These are phyloP conservation scores for Scaptomyza tumidula DNA, from an alignment of 2,888 invertebrate genomes.

Conservation along the genomic window DNA sequence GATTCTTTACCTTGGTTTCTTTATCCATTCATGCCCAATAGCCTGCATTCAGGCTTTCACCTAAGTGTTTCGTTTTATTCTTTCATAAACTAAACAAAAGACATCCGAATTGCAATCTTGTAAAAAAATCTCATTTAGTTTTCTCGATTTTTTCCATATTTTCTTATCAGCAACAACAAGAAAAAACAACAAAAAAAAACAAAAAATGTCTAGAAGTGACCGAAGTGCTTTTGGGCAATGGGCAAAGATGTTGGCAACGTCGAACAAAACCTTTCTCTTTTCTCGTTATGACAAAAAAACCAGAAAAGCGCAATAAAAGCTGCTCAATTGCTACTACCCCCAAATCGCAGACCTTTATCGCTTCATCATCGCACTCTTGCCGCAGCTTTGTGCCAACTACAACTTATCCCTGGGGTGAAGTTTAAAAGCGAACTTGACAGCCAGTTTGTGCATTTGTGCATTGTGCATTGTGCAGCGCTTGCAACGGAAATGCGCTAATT, in stretches of 20 bases:
- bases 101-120: not conserved
- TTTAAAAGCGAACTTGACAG: conserved; percentile 7
- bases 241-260: conserved; percentile 13
- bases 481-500: conserved; percentile 64
- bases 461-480: conserved; percentile 25
- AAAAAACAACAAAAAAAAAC: too few species aligned
- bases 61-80: not conserved
- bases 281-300: conserved; percentile 44
- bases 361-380: conserved; percentile 10
- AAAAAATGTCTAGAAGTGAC: not conserved
- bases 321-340: conserved; percentile 51
- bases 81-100: not conserved
- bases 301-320: conserved; percentile 54
- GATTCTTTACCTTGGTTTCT: not conserved
- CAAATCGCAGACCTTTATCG: conserved; percentile 31
- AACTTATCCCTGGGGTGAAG: not conserved
- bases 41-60: conserved; percentile 1
- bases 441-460: conserved; percentile 15
- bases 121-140: not conserved
- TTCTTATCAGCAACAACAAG: conserved; percentile 6
- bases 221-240: conserved; percentile 9
- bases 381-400: conserved; percentile 10
- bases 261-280: conserved; percentile 17
- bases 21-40: not conserved
- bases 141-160: not conserved